Conservation (phyloP, 2,113 vertebrate genomes). For the Phainopepla nitens region DNA sequence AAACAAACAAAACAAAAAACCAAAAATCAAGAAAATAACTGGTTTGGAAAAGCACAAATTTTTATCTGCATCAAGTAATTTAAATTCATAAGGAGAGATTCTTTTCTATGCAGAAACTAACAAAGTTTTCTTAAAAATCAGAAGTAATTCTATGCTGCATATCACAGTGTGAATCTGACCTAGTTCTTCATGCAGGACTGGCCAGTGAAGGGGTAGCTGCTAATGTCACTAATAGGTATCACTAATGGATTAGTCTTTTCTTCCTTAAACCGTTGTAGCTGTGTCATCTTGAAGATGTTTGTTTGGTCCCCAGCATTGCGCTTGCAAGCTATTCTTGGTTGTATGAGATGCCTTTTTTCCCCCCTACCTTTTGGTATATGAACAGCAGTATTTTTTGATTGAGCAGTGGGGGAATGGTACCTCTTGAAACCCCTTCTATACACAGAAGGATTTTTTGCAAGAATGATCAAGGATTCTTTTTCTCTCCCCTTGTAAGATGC, state of each 20-base stretch:
- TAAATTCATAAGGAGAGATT: background rate
- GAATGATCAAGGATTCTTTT: background rate
- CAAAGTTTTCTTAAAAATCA: background rate
- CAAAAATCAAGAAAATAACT: background rate
- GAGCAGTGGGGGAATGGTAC: background rate
- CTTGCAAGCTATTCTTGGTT: background rate
- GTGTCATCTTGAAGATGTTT: background rate
- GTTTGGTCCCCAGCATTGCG: background rate
- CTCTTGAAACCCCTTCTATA: background rate
- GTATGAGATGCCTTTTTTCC: fast-evolving
- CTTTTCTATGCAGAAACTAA: background rate
- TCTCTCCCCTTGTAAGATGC: background rate
- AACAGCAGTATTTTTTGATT: background rate
- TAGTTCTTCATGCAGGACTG: background rate
- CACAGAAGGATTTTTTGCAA: background rate
- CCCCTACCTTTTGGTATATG: background rate
- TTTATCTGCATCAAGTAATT: background rate
- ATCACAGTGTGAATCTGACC: background rate
- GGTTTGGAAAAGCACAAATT: background rate
- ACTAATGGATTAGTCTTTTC: background rate
- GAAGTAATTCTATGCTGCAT: background rate
- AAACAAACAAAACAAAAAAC: background rate
- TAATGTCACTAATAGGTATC: background rate
- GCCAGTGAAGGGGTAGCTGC: background rate
- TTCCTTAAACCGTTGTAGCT: background rate